Evolutionary conservation across 2,113 vertebrate genomes (phyloP).

Genomic region (Scatophagus argus): DNA sequence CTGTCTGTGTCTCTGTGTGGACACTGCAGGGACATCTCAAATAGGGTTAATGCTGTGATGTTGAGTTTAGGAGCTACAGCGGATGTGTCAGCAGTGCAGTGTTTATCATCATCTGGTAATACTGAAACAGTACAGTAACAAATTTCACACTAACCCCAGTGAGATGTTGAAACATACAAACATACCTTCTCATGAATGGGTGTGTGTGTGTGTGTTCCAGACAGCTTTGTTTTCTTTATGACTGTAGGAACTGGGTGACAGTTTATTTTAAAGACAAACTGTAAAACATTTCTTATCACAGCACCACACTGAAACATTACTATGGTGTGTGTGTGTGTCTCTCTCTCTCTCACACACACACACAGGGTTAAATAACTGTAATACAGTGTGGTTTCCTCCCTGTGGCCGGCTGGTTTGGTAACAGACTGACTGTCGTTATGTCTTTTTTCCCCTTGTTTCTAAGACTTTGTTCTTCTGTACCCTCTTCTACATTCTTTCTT

Average conservation of each 20-base stretch:
- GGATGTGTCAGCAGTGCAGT: not conserved
- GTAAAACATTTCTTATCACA: conserved; percentile 64
- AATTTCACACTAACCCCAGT: no score
- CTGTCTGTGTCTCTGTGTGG: conserved; percentile 1
- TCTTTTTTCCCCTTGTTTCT: not conserved
- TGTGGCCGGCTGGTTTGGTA: conserved; percentile 53
- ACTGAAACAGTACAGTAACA: not conserved
- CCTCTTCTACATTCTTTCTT: not conserved
- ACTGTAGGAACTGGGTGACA: conserved; percentile 2
- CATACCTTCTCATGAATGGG: no score
- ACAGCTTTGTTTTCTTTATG: no score
- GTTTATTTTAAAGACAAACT: conserved; percentile 47
- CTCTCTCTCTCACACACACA: no score
- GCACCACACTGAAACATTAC: conserved; percentile 17
- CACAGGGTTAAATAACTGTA: conserved; percentile 64
- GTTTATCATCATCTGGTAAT: not conserved
- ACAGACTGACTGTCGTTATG: conserved; percentile 46
- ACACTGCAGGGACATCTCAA: conserved; percentile 4
- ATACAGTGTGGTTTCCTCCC: conserved; percentile 66
- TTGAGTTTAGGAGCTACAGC: not conserved
- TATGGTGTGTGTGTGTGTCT: conserved; percentile 26
- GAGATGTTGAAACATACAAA: no score
- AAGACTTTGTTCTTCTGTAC: not conserved
- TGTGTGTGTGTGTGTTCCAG: no score
- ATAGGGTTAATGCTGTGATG: not conserved